Base-by-base conservation (phyloP, 1,140 invertebrate species). In the Apis florea region DNA sequence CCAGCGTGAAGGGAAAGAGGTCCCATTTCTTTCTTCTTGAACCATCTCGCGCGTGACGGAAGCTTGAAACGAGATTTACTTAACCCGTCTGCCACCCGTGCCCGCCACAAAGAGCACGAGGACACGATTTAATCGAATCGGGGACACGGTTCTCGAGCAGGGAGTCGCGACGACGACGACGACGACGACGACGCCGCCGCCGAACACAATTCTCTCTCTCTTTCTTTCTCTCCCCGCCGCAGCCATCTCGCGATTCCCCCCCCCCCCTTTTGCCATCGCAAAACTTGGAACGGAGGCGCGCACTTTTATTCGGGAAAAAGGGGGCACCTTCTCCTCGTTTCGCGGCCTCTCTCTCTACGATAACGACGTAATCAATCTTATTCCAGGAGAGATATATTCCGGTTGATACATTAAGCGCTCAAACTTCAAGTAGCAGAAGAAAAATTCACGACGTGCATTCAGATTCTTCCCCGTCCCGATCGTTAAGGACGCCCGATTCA, bases 101-200 rank as follows among this genome's bases (percentile, higher is more conserved):
- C 82, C 77, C 53, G 70, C 54, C 79, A 63, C 67, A 66, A 84
- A 83, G 83, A 78, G 84, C 75, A 76, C 75, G 61, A 86, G 88
- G 90, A 89, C 90, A 85, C 88, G 90, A 90, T 89, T 91, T 90
- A 89, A 91, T 91, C 89, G 89, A 91, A 89, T 90, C 88, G 80
- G 67, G 31, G 71, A 61, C 79, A 76, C 80, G 82, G 74, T 72
- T 66, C 70, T 51, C 75, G 85, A 85, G 59, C 80, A 83, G 81
- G 82, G 31, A 40, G 31, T 40, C 31, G 31, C 31, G 31, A 40
- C 31, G 31, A 40, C 31, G 31, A 40, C 31, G 31, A 40, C 31
- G 31, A 31, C 31, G 31, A 31, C 31, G 31, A 3, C 31, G 31
- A 6, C 31, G 31, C 5, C 31, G 31, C 68, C 31, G 31, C 31